Evolutionary conservation across 1,140 invertebrate genomes (phyloP).

Genomic region (Drosophila burlai): DNA sequence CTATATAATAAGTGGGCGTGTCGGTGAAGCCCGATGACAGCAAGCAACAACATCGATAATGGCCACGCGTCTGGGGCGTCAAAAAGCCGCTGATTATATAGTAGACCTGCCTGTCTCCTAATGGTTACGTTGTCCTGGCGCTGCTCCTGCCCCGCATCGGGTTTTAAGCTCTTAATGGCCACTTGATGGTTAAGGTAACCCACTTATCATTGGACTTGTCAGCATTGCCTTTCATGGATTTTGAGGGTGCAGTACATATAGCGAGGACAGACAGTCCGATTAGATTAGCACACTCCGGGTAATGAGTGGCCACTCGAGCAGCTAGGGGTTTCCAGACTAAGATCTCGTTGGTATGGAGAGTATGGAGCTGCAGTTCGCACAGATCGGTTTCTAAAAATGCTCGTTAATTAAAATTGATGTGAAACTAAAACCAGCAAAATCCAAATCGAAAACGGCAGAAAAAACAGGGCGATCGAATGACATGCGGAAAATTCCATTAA

Average conservation of each 20-base stretch:
- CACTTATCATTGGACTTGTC: constrained; percentile 5
- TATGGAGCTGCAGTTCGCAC: no score
- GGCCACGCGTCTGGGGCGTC: constrained; percentile 68
- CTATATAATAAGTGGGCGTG: constrained; percentile 81
- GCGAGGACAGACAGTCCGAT: constrained; percentile 16
- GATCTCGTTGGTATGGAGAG: not conserved
- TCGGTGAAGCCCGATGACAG: constrained; percentile 45
- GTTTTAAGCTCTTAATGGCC: constrained; percentile 79
- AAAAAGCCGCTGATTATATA: constrained; percentile 78
- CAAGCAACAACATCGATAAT: constrained; percentile 44
- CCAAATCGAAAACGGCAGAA: constrained; percentile 36
- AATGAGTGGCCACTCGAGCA: constrained; percentile 25
- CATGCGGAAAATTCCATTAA: constrained; percentile 64
- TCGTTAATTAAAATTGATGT: constrained; percentile 63
- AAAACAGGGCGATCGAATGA: constrained; percentile 15
- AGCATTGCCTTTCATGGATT: constrained; percentile 12
- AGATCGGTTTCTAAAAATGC: constrained; percentile 23
- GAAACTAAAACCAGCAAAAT: constrained; percentile 27
- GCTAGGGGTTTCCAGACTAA: not conserved
- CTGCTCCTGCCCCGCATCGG: constrained; percentile 46
- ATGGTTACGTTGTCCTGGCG: constrained; percentile 35
- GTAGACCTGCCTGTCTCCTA: constrained; percentile 44
- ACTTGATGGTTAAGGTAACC: constrained; percentile 68
- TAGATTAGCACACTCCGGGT: constrained; percentile 44
- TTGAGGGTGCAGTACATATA: not conserved